These are phyloP conservation scores for Drusus annulatus DNA, from an alignment of 1,140 invertebrate species.

Conservation along the genomic window DNA sequence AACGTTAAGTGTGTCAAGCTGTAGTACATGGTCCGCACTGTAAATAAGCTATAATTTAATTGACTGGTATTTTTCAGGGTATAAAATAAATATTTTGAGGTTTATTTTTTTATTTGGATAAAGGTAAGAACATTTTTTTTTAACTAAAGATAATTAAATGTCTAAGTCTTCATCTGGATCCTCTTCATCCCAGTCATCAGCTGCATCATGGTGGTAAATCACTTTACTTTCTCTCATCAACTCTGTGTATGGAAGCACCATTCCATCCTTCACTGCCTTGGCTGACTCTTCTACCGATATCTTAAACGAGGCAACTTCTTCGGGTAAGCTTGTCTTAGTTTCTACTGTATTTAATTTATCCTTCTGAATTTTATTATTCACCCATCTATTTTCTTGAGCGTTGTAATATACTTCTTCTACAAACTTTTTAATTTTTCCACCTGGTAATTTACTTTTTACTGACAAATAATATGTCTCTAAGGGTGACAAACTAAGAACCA, in stretches of 20 bases:
- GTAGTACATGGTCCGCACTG: too few relatives aligned
- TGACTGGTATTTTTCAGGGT: too few relatives aligned
- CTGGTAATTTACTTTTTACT: constrained; percentile 66
- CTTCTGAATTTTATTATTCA: constrained; percentile 64
- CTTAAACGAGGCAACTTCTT: constrained; percentile 73
- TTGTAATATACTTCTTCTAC: constrained; percentile 69
- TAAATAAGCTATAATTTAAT: too few relatives aligned
- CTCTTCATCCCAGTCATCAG: constrained; percentile 77
- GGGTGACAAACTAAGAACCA: constrained; percentile 64
- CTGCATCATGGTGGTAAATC: constrained; percentile 72
- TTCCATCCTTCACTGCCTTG: constrained; percentile 70
- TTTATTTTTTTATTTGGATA: too few relatives aligned
- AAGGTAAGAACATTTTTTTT: too few relatives aligned
- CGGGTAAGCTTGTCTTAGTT: constrained; percentile 63
- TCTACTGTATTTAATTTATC: constrained; percentile 63
- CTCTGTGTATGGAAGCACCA: constrained; percentile 73
- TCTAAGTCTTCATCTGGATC: constrained; percentile 77
- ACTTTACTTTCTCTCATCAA: constrained; percentile 69
- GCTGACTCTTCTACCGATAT: constrained; percentile 73
- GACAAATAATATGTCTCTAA: constrained; percentile 62
- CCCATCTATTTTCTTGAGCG: constrained; percentile 63
- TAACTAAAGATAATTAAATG: constrained; percentile 65
- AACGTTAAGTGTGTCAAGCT: too few relatives aligned
- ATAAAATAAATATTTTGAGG: too few relatives aligned
- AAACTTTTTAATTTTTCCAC: constrained; percentile 68